phyloP scores from a whole-genome alignment of 1,140 invertebrate genomes.

The Cataglyphis hispanica region DNA sequence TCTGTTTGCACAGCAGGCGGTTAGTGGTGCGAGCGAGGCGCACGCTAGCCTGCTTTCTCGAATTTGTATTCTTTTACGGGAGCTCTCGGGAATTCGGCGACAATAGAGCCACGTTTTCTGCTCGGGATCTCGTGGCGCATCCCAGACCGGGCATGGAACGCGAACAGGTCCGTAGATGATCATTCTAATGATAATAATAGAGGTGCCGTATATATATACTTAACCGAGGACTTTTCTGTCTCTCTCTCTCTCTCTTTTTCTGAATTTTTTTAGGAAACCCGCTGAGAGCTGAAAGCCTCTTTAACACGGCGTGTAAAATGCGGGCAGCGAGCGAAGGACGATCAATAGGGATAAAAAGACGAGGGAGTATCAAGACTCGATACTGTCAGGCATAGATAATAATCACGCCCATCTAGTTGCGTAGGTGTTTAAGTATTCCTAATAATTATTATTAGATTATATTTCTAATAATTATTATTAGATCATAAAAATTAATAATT shows the following conservation, averaged over 20 bases:
- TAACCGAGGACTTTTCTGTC: slow-evolving; percentile 10
- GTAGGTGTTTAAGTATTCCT: not conserved
- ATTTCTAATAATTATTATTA: not conserved
- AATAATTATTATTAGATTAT: not conserved
- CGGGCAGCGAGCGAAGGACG: not conserved
- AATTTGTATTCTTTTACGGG: slow-evolving; percentile 74
- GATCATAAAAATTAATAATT: not conserved
- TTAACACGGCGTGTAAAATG: slow-evolving; percentile 28
- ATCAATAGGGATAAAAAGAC: not conserved
- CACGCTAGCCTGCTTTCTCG: slow-evolving; percentile 65
- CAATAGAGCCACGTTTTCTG: slow-evolving; percentile 45
- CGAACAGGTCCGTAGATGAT: slow-evolving; percentile 42
- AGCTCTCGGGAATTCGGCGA: not conserved
- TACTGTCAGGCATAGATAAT: not conserved
- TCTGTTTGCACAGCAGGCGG: slow-evolving; percentile 76
- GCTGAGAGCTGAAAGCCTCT: not conserved
- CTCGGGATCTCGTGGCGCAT: not conserved
- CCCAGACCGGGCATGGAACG: slow-evolving; percentile 12
- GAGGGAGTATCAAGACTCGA: not conserved
- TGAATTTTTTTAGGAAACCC: slow-evolving; percentile 22
- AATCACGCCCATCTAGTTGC: not conserved
- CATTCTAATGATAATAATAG: slow-evolving; percentile 71
- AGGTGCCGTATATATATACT: not conserved
- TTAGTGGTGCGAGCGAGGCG: slow-evolving; percentile 51
- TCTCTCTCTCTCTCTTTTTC: not conserved